Conservation (phyloP, 2,888 invertebrate genomes). For the Strigamia crassipes region DNA sequence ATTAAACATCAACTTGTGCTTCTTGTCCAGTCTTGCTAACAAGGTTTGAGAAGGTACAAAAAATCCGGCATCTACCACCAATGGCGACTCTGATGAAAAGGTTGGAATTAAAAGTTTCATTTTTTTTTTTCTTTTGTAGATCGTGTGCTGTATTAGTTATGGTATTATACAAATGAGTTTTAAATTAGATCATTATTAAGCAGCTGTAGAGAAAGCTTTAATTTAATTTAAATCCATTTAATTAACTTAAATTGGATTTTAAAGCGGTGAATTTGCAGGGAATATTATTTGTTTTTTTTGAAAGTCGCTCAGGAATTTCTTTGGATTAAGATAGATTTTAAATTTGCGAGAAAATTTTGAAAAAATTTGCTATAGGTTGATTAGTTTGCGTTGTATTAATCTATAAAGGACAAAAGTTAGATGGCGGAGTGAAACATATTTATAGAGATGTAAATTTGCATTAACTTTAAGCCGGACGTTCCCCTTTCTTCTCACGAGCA, state of each 20-base stretch:
- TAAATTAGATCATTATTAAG: not conserved
- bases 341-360: not conserved
- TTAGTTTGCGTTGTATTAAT: no score
- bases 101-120: conserved; percentile 28
- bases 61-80: conserved; percentile 35
- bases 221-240: not conserved
- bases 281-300: no score
- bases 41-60: conserved; percentile 36
- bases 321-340: not conserved
- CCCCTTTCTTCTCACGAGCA: not conserved
- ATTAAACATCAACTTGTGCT: conserved; percentile 38
- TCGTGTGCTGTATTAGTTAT: not conserved
- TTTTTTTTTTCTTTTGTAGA: not conserved
- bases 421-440: not conserved
- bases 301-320: no score
- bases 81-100: conserved; percentile 36
- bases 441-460: not conserved
- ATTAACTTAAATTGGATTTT: not conserved
- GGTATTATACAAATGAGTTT: not conserved
- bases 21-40: conserved; percentile 32
- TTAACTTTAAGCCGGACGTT: not conserved
- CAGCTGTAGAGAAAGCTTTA: not conserved
- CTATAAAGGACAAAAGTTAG: no score
- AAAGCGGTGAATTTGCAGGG: no score
- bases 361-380: not conserved